Percentiles rank a stretch among this genome's conserved stretches.
These are phyloP conservation scores for Drosophila paranaensis DNA, from an alignment of 2,888 invertebrate species.

Conservation along the genomic window DNA sequence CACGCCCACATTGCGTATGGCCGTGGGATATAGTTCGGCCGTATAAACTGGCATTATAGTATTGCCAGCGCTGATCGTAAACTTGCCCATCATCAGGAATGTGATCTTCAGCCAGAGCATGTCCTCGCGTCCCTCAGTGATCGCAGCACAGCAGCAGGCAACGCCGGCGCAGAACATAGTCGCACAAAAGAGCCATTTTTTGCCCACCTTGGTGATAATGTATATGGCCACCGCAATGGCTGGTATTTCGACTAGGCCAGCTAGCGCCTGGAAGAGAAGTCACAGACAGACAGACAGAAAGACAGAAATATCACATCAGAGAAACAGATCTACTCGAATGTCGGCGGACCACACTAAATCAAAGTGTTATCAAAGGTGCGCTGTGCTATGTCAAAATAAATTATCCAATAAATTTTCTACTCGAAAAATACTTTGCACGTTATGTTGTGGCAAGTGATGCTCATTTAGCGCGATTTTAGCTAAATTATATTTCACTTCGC, in stretches of 20 bases:
- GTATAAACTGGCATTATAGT: conserved; percentile 92
- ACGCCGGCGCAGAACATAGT: conserved; percentile 89
- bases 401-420: conserved; percentile 71
- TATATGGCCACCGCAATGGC: conserved; percentile 91
- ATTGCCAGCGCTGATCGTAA: conserved; percentile 91
- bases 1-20: conserved; percentile 89
- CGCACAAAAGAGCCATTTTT: conserved; percentile 89
- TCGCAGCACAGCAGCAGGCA: conserved; percentile 88
- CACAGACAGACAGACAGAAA: conserved; percentile 6
- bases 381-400: conserved; percentile 72
- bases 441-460: conserved; percentile 46
- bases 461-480: conserved; percentile 27
- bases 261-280: conserved; percentile 85
- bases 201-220: conserved; percentile 90
- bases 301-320: conserved; percentile 11
- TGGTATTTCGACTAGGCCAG: conserved; percentile 91
- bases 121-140: conserved; percentile 86
- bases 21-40: conserved; percentile 90
- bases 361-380: conserved; percentile 71
- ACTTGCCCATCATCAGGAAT: conserved; percentile 92
- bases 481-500: neutral
- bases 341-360: conserved; percentile 69
- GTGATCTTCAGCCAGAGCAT: conserved; percentile 89
- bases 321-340: conserved; percentile 31
- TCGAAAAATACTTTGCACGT: conserved; percentile 26